Evolutionary conservation across 1,140 invertebrate species (phyloP), one percentile per base, ranked within the genome.

Genomic region (Reticulitermes speratus): DNA sequence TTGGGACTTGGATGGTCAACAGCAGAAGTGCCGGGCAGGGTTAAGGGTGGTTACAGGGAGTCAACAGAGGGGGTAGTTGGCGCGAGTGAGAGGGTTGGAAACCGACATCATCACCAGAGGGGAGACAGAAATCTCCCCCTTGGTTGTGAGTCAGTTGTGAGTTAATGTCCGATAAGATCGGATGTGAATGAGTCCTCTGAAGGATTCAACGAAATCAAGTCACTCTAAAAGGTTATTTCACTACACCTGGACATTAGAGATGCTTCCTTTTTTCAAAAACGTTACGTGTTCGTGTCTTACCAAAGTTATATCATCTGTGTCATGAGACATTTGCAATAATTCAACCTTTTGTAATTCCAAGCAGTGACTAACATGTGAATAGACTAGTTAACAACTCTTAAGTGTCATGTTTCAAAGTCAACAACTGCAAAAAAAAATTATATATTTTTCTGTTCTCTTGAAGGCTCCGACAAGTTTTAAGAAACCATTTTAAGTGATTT

Each of bases 81-180:
- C 59, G 59, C 59, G 59, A 23, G 59, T 65, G 59, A 48, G 45
- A 48, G 45, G 45, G 45, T 48, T 48, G 45, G 45, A 12, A 48
- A 16, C 45, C 14, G 45, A 65, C 59, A 65, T 65, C 65, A 75
- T 75, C n/a, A 75, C 9, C 8, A 75, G 65, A 55, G 65, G 65
- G 65, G 65, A 75, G 65, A 75, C 8, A 75, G 7, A 65, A 59
- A 23, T 30, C 25, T 30, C 25, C 65, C 65, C 65, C 65, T 75
- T 30, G n/a, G n/a, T 30, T n/a, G 65, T 75, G n/a, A 75, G 65
- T 75, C 65, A 75, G 65, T 75, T 75, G 65, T 75, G 65, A 75
- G 65, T 2, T 75, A 25, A 75, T 11, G n/a, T 25, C 25, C 25
- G 65, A 75, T 16, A 75, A 30, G 25, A 75, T 75, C 25, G 65